Evolutionary conservation across 2,113 vertebrate species (phyloP).

Genomic region (Hepsetus odoe): DNA sequence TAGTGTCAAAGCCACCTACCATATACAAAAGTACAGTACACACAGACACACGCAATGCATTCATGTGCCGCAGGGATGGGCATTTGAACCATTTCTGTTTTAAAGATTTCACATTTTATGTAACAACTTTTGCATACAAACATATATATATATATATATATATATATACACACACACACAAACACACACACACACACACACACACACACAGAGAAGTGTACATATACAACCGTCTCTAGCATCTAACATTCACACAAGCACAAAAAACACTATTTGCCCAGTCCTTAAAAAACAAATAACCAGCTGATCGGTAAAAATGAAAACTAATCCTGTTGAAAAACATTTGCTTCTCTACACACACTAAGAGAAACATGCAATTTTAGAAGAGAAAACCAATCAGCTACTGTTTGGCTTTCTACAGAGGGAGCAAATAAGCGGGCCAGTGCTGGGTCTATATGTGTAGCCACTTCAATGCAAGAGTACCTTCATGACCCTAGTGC

Average conservation of each 20-base stretch:
- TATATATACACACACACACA: too few relatives aligned
- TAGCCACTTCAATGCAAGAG: background rate
- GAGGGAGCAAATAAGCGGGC: background rate
- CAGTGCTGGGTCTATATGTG: background rate
- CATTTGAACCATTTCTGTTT: background rate
- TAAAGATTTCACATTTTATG: background rate
- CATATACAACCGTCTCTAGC: too few relatives aligned
- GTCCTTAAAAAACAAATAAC: constrained; percentile 2
- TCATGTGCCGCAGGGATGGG: background rate
- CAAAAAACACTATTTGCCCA: background rate
- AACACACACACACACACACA: background rate
- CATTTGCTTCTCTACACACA: constrained; percentile 15
- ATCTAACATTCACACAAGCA: background rate
- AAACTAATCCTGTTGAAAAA: constrained; percentile 18
- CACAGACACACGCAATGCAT: background rate
- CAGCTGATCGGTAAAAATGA: background rate
- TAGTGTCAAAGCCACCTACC: background rate
- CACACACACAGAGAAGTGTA: background rate
- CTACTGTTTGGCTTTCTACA: background rate
- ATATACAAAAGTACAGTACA: background rate
- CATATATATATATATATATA: too few relatives aligned
- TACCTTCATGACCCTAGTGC: background rate
- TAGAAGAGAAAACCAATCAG: constrained; percentile 19
- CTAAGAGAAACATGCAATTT: background rate
- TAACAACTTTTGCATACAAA: too few relatives aligned